Conservation (phyloP, 2,888 invertebrate genomes). For the Ornithoptera alexandrae region DNA sequence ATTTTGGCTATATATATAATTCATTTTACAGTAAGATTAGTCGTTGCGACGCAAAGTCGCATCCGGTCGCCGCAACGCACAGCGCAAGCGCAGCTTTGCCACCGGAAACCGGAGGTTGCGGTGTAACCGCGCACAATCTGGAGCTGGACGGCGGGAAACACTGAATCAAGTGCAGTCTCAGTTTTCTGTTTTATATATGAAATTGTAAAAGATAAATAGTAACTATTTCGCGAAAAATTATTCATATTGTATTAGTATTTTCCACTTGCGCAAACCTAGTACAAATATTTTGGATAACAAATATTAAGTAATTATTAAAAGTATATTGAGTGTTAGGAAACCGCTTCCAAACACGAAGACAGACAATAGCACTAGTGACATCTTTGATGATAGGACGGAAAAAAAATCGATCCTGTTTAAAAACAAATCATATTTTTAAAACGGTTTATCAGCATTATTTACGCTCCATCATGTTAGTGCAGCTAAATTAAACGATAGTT, state of each 20-base stretch:
- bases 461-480: too few relatives aligned
- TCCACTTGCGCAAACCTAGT: not conserved
- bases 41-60: slow-evolving; percentile 58
- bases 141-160: slow-evolving; percentile 75
- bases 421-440: too few relatives aligned
- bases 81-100: slow-evolving; percentile 68
- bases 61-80: slow-evolving; percentile 43
- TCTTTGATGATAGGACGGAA: too few relatives aligned
- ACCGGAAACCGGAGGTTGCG: slow-evolving; percentile 77
- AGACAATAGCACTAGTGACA: too few relatives aligned
- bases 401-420: too few relatives aligned
- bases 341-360: too few relatives aligned
- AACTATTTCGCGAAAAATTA: slow-evolving; percentile 54
- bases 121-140: slow-evolving; percentile 77
- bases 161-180: slow-evolving; percentile 74
- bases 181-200: slow-evolving; percentile 68
- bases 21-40: slow-evolving; percentile 21
- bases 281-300: not conserved
- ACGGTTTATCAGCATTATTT: too few relatives aligned
- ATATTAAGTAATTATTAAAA: not conserved
- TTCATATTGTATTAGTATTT: slow-evolving; percentile 37
- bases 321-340: not conserved
- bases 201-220: slow-evolving; percentile 66
- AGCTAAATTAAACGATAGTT: too few relatives aligned
- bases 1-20: not conserved